Base-by-base conservation (phyloP, 2,113 vertebrate genomes). In the Aegithalos caudatus region DNA sequence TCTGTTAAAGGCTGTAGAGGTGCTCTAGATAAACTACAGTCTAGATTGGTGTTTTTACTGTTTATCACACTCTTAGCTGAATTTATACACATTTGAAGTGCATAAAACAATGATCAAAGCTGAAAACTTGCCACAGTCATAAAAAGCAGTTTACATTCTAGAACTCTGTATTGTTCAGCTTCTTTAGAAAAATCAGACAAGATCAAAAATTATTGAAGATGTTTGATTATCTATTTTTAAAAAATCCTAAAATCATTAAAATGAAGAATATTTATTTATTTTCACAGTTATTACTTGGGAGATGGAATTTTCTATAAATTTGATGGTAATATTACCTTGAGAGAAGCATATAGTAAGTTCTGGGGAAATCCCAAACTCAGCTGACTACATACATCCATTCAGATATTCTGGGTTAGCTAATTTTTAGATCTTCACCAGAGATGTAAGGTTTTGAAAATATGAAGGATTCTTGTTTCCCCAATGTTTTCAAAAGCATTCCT, bases 71-170 rank as follows among this genome's bases (percentile, higher is more conserved):
- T 76, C 6, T 6, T 35, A 69, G 21, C 1, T 62, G 53, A 83
- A 45, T 45, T 27, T 70, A 42, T 24, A 20, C 10, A 47, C 2
- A 17, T 53, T 64, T 60, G 25, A 79, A 80, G 0, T 11, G 2
- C 33, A 9, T n/a, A n/a, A n/a, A n/a, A n/a, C n/a, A n/a, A n/a
- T 83, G 7, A 79, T n/a, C 2, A 33, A 71, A 62, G 8, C 8
- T 53, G 37, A 82, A 77, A 42, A 54, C 5, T 62, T 66, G 3
- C 2, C 2, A 13, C n/a, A 56, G 22, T 58, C 25, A 19, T 53
- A 60, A 66, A 81, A 67, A 60, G 1, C 1, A 15, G 3, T n/a
- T 79, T 79, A 8, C 0, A 0, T 33, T 73, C 20, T 50, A 35
- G 54, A 61, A 58, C 14, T 62, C 4, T 38, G 0, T 33, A 23